Evolutionary conservation across 1,140 invertebrate genomes (phyloP), one percentile per base, ranked within the genome.

Genomic region (Heliconius himera): DNA sequence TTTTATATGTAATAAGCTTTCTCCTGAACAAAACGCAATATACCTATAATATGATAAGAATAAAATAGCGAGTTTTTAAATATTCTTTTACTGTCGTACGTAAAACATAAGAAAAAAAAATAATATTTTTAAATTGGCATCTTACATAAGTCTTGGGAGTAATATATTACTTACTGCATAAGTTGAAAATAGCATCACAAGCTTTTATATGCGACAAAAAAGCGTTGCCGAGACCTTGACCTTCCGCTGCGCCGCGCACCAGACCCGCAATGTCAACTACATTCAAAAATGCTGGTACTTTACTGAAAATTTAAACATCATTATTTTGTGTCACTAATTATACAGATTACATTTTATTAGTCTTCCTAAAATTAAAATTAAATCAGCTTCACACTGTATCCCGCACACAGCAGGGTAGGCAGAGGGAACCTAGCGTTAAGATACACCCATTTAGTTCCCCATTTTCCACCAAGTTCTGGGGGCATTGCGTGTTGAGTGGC

Each of bases 141-240:
- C n/a, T 56, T 22, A n/a, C 20, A 46, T 60, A 11, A 9, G n/a
- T 9, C 2, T 60, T 22, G 9, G 6, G 11, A 20, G 8, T 72
- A 38, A 18, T 13, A 72, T 20, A 72, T 38, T 77, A 98, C 98
- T 97, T 96, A 99, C 99, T 96, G 88, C 98, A 98, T 78, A 99
- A 96, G 95, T 99, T 99, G 91, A 99, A 99, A 84, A 99, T 97
- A n/a, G 98, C 98, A 95, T 99, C 99, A 93, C 99, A 99, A 9
- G 99, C 99, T 92, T 97, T 98, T 87, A 99, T 99, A 94, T 99
- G 98, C 4, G 99, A 99, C 6, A 99, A 96, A 94, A 99, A 99
- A 81, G 98, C 99, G 94, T 99, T 99, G 88, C 99, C 99, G 22
- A 99, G 95, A 3, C 99, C 99, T 95, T 99, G 98, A 1, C 99